A percentile compares a stretch with the other conserved stretches of the same genome.
phyloP scores from a whole-genome alignment of 2,113 vertebrate genomes.

The Collichthys lucidus region DNA sequence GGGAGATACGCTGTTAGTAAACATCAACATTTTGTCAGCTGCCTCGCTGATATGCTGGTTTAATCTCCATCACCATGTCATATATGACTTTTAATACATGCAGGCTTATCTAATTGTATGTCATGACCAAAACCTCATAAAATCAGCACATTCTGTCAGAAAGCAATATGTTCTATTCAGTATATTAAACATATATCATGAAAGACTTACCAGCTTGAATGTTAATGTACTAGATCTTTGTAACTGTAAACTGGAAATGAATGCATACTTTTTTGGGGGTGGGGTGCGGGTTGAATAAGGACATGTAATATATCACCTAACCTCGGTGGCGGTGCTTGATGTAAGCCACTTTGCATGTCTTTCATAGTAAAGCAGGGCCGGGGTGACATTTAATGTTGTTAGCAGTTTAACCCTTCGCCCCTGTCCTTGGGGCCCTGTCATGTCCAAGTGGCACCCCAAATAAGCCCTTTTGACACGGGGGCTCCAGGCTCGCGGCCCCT shows the following conservation, averaged over 20 bases:
- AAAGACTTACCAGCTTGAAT: background rate
- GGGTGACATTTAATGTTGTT: conserved; percentile 80
- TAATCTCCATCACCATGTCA: conserved; percentile 40
- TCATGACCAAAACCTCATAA: conserved; percentile 10
- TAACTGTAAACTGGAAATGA: background rate
- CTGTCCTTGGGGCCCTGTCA: conserved; percentile 77
- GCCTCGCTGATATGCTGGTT: conserved; percentile 58
- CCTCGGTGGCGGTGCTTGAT: conserved; percentile 52
- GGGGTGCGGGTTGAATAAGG: background rate
- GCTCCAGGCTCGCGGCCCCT: conserved; percentile 68
- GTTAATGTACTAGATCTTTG: background rate
- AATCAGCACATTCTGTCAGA: background rate
- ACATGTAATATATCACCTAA: conserved; percentile 55
- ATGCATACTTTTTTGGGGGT: background rate
- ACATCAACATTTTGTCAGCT: conserved; percentile 80
- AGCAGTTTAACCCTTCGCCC: conserved; percentile 81
- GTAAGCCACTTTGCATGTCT: conserved; percentile 68
- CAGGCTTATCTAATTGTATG: conserved; percentile 1
- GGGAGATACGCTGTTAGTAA: conserved; percentile 64
- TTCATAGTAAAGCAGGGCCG: conserved; percentile 54
- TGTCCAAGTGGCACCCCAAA: conserved; percentile 81
- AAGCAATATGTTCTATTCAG: background rate
- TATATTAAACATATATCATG: conserved; percentile 9
- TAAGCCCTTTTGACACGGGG: conserved; percentile 82
- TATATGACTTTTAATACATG: conserved; percentile 43